These are phyloP conservation scores for Hyles lineata DNA, from an alignment of 2,888 invertebrate genomes.

Conservation along the genomic window DNA sequence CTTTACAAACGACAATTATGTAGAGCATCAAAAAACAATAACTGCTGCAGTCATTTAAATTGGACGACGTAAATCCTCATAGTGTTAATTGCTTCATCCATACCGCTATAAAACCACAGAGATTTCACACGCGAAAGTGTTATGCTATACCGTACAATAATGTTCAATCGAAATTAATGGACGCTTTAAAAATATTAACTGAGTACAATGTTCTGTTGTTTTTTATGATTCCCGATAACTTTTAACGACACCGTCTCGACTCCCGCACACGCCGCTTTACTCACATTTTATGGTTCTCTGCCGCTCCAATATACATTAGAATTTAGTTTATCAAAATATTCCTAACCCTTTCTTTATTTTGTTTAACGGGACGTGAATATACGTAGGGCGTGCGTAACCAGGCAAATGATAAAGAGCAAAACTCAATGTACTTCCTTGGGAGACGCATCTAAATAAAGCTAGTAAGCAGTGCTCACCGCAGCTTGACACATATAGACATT, in stretches of 20 bases:
- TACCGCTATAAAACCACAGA: constrained; percentile 55
- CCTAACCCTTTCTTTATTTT: constrained; percentile 17
- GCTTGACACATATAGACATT: constrained; percentile 62
- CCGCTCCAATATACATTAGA: constrained; percentile 24
- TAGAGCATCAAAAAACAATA: constrained; percentile 44
- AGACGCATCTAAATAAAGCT: constrained; percentile 49
- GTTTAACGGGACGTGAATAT: constrained; percentile 12
- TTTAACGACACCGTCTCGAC: constrained; percentile 52
- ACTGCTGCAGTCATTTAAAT: constrained; percentile 48
- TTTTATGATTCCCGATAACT: constrained; percentile 54
- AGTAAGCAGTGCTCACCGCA: constrained; percentile 56
- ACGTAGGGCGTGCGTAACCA: constrained; percentile 1
- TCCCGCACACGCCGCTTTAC: constrained; percentile 42
- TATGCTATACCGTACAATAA: constrained; percentile 46
- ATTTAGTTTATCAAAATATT: constrained; percentile 27
- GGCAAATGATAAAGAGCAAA: not conserved
- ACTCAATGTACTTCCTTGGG: constrained; percentile 5
- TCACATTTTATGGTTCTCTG: constrained; percentile 21
- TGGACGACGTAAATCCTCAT: constrained; percentile 51
- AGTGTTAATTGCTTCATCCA: constrained; percentile 61
- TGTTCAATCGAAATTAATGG: constrained; percentile 49
- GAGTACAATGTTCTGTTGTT: constrained; percentile 52
- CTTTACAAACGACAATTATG: constrained; percentile 22
- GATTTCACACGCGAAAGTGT: constrained; percentile 45
- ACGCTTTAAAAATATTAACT: constrained; percentile 52